Percentiles rank a stretch among this genome's conserved stretches.
Evolutionary conservation across 2,797 vertebrate genomes (phyloP).

Genomic region (Lepilemur ruficaudatus): DNA sequence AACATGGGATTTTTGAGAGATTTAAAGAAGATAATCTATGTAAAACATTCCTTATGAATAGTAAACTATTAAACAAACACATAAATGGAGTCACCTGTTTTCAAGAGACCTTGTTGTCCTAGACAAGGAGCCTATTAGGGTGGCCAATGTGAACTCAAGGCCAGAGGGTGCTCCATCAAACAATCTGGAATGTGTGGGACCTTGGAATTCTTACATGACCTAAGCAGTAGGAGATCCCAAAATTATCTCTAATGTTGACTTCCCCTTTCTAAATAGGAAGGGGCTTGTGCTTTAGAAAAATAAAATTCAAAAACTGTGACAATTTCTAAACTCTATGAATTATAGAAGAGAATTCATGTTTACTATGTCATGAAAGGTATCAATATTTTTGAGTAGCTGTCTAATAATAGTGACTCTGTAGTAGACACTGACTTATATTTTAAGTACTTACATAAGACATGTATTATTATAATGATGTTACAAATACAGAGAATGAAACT

Average conservation of each 20-base stretch:
- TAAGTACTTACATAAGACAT: background rate
- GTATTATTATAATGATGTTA: background rate
- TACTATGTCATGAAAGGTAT: background rate
- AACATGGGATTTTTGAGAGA: background rate
- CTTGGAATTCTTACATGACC: background rate
- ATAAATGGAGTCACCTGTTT: background rate
- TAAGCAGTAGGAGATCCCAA: background rate
- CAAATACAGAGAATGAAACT: slow-evolving; percentile 29
- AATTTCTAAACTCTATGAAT: background rate
- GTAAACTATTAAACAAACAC: background rate
- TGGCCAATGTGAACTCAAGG: background rate
- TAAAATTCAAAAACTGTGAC: background rate
- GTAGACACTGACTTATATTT: slow-evolving; percentile 16
- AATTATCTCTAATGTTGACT: background rate
- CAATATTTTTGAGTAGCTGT: background rate
- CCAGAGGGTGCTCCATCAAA: background rate
- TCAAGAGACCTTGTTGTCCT: background rate
- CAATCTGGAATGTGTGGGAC: background rate
- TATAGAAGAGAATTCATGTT: background rate
- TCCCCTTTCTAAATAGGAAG: background rate
- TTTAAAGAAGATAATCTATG: background rate
- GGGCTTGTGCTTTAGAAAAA: background rate
- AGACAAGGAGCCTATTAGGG: background rate
- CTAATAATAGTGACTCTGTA: background rate
- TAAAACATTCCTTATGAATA: background rate